Percentiles rank a stretch among this genome's conserved stretches.
Evolutionary conservation across 2,888 invertebrate genomes (phyloP).

Genomic region (Amblyjoppa fuscipennis): DNA sequence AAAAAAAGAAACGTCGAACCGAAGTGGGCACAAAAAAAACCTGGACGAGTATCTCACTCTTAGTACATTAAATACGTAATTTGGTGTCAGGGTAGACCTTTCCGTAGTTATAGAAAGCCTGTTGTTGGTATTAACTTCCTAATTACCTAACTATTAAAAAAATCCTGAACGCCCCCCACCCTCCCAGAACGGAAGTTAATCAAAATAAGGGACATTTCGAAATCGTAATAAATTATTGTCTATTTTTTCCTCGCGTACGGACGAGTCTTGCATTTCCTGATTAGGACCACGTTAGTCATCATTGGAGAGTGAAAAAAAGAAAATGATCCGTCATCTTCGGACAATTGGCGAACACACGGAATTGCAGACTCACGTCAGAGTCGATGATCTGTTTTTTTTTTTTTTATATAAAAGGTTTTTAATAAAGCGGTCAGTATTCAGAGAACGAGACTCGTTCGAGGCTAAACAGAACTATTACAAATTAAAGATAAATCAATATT

Average conservation of each 20-base stretch:
- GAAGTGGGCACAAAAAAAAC: slow-evolving; percentile 59
- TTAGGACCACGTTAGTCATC: slow-evolving; percentile 9
- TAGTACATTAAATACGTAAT: slow-evolving; percentile 94
- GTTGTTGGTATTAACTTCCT: slow-evolving; percentile 83
- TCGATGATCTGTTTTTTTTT: slow-evolving; percentile 2
- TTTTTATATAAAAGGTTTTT: slow-evolving; percentile 9
- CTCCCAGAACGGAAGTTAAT: slow-evolving; percentile 60
- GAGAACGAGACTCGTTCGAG: slow-evolving; percentile 56
- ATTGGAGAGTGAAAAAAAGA: slow-evolving; percentile 21
- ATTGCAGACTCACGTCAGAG: slow-evolving; percentile 11
- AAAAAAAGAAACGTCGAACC: slow-evolving; percentile 19
- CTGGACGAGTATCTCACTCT: slow-evolving; percentile 87
- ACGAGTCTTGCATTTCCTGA: slow-evolving; percentile 44
- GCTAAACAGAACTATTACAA: slow-evolving; percentile 65
- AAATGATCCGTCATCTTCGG: slow-evolving; percentile 15
- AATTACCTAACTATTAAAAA: slow-evolving; percentile 73
- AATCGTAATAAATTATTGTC: slow-evolving; percentile 70
- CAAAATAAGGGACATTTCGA: slow-evolving; percentile 63
- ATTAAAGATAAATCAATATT: slow-evolving; percentile 68
- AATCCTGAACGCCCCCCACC: slow-evolving; percentile 22
- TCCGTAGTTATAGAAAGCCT: slow-evolving; percentile 83
- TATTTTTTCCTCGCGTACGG: slow-evolving; percentile 70
- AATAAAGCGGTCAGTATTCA: slow-evolving; percentile 31
- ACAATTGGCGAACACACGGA: slow-evolving; percentile 25
- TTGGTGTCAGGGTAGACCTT: slow-evolving; percentile 93